phyloP scores from a whole-genome alignment of 2,888 invertebrate species.

The Parnassius mnemosyne region DNA sequence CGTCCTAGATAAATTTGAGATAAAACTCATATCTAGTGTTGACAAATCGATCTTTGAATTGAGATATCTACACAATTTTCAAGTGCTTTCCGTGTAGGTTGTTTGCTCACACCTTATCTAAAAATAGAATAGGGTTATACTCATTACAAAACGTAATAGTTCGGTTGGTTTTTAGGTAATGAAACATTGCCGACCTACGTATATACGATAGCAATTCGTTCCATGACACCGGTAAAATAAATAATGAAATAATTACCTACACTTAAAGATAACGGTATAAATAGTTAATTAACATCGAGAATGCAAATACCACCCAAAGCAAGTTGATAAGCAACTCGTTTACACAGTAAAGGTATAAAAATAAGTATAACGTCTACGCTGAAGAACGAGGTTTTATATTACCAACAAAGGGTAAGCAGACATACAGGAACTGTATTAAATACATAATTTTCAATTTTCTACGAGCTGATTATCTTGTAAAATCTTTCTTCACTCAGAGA shows the following conservation, averaged over 20 bases:
- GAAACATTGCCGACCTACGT: conserved; percentile 1
- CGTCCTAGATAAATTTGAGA: conserved; percentile 54
- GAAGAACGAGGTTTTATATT: too few species aligned
- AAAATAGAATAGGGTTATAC: conserved; percentile 7
- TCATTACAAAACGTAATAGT: conserved; percentile 11
- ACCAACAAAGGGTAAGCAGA: too few species aligned
- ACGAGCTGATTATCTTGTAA: too few species aligned
- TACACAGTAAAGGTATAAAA: too few species aligned
- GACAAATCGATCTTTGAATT: conserved; percentile 48
- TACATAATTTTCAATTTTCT: too few species aligned
- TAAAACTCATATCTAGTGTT: conserved; percentile 50
- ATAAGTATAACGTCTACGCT: too few species aligned
- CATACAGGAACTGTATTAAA: too few species aligned
- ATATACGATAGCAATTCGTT: conserved; percentile 1
- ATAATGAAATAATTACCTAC: not conserved
- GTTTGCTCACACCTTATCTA: conserved; percentile 36
- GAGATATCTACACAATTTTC: conserved; percentile 46
- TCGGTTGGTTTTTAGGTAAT: not conserved
- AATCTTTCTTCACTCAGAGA: too few species aligned
- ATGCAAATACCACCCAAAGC: not conserved
- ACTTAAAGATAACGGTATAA: not conserved
- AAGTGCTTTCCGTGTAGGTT: conserved; percentile 38
- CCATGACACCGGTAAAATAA: conserved; percentile 1
- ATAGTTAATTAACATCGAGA: not conserved
- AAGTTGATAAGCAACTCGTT: too few species aligned